Evolutionary conservation across 2,888 invertebrate genomes (phyloP), one percentile per base, ranked within the genome.

Genomic region (Diloba caeruleocephala): DNA sequence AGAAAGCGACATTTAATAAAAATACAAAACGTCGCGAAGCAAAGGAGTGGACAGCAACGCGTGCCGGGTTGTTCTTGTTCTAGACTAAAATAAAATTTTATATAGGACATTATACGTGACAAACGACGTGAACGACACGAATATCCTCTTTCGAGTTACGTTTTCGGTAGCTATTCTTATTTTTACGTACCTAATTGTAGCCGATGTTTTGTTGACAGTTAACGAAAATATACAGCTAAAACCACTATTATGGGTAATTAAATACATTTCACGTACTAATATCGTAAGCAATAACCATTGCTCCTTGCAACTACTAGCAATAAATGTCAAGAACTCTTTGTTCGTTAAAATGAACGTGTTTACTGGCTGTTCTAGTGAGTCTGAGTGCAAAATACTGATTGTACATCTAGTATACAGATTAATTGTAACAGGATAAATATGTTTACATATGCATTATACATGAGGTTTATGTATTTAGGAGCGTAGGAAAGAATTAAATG

Each of bases 51-150:
- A 83, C 84, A 76, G 74, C 74, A 77, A 78, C 74, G 78, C 76
- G 74, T 78, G 79, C 72, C 77, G 78, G 78, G 73, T 76, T 80
- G 77, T 82, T 80, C 79, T 79, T 81, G 79, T 82, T 83, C 82
- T 82, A 81, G 77, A 80, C 76, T 78, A 77, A 84, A 85, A 87
- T 87, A 87, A 85, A 86, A 84, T 85, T 86, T 88, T 88, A 87
- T 85, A 84, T 82, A 67, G 79, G 78, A 81, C 84, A 88, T 88
- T 88, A 87, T 85, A 84, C 79, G 84, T 86, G 86, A 89, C 84
- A 86, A 88, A 85, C 83, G 84, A 82, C 79, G 75, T 69, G 79
- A 81, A 84, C 82, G 84, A 84, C 83, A 84, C 79, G 79, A 82
- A 80, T 84, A 84, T 79, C 82, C 81, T 82, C 74, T 83, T 78